Evolutionary conservation across 2,888 invertebrate species (phyloP).

Genomic region (Ophioninae sp.): DNA sequence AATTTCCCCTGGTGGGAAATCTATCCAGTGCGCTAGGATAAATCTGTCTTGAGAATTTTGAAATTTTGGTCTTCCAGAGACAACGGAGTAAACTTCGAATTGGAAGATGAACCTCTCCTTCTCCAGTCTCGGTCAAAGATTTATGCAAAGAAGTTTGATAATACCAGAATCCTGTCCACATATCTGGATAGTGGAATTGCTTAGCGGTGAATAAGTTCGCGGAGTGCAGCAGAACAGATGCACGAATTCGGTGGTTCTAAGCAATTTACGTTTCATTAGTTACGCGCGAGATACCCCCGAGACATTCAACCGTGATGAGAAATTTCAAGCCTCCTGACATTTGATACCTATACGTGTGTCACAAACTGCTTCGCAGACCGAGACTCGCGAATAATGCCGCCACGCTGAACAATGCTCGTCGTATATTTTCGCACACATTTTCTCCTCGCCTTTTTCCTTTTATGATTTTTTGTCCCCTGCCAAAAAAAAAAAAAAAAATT

Average conservation of each 20-base stretch:
- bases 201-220: too few relatives aligned
- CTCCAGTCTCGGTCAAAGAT: too few relatives aligned
- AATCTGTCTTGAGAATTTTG: too few relatives aligned
- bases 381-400: slow-evolving; percentile 47
- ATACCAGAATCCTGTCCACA: too few relatives aligned
- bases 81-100: too few relatives aligned
- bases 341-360: slow-evolving; percentile 20
- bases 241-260: neutral
- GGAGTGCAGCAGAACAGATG: too few relatives aligned
- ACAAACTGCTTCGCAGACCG: slow-evolving; percentile 8
- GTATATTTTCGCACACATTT: slow-evolving; percentile 17
- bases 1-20: too few relatives aligned
- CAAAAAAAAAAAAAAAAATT: slow-evolving; percentile 5
- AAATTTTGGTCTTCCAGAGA: too few relatives aligned
- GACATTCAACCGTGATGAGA: neutral
- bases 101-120: too few relatives aligned
- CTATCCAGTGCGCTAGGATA: too few relatives aligned
- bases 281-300: neutral
- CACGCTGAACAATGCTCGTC: slow-evolving; percentile 44
- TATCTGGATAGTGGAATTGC: too few relatives aligned
- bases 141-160: too few relatives aligned
- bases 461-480: slow-evolving; percentile 12
- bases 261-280: neutral
- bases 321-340: slow-evolving; percentile 21
- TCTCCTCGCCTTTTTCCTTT: slow-evolving; percentile 18